Percentiles rank a stretch among this genome's conserved stretches.
These are phyloP conservation scores for Psittacula derbiana DNA, from an alignment of 2,797 vertebrate species.

Conservation along the genomic window DNA sequence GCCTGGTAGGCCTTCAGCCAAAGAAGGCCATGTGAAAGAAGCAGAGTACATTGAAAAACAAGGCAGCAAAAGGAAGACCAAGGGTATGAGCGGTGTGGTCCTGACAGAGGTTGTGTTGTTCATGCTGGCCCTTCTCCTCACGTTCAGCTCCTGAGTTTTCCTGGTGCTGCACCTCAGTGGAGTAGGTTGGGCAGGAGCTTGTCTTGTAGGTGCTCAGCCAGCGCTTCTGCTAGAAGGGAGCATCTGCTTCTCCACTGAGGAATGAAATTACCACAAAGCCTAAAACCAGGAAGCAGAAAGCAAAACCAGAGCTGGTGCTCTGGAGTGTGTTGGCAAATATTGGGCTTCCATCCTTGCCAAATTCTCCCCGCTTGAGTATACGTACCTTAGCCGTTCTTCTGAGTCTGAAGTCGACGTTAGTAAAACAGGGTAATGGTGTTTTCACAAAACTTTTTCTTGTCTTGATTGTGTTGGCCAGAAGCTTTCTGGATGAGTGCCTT, in stretches of 20 bases:
- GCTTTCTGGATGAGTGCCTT: slow-evolving; percentile 16
- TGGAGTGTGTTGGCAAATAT: not conserved
- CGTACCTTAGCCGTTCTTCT: not conserved
- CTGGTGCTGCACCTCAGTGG: not conserved
- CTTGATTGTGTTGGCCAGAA: slow-evolving; percentile 45
- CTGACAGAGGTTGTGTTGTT: not conserved
- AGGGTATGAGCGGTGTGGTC: not conserved
- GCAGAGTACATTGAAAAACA: not conserved
- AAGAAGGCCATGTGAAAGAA: not conserved
- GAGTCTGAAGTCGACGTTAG: not conserved
- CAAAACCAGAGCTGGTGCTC: not conserved
- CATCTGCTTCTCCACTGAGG: not conserved
- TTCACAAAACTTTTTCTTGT: not conserved
- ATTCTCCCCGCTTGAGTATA: not conserved
- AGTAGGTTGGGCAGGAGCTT: not conserved
- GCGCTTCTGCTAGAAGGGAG: not conserved
- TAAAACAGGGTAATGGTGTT: not conserved
- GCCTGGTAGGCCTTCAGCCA: not conserved
- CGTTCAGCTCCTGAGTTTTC: not conserved
- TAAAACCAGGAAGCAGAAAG: not conserved
- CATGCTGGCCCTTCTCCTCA: not conserved
- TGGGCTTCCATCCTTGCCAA: not conserved
- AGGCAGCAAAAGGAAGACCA: not conserved
- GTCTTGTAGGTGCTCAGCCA: not conserved
- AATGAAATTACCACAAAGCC: not conserved